Base-by-base conservation (phyloP, 1,140 invertebrate species). In the Dermatophagoides farinae region DNA sequence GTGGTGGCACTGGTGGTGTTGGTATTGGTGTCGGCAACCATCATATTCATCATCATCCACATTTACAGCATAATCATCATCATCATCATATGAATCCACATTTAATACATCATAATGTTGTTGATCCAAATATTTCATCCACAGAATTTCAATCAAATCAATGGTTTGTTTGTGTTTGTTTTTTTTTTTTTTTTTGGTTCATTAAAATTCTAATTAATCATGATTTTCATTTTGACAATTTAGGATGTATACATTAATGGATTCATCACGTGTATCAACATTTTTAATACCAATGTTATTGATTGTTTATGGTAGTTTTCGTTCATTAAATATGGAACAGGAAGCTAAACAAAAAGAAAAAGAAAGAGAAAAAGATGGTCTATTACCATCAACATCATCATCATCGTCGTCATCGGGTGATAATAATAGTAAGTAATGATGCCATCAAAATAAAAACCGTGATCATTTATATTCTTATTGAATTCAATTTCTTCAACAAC, bases 231-330 rank as follows among this genome's bases (percentile, higher is more conserved):
- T 41, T 9, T 12, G 6, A 37, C 39, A 16, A 12, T 54, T 8
- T 67, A 81, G 87, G 87, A 87, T 86, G 52, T 90, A 91, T 71
- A 86, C 87, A 68, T 86, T 95, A 69, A 88, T 96, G 82, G 91
- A 96, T 77, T 93, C 90, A 46, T 91, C 87, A 61, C 78, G 90
- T 67, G 85, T 97, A 50, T 95, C 90, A 50, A 96, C 91, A 65
- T 96, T 93, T 76, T 78, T 95, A 64, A 96, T 97, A 73, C 93
- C 90, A 60, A 95, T 97, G 77, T 78, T 96, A 66, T 79, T 97
- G 47, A 97, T 97, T 67, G 90, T 97, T 11, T 97, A 97, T 73
- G 91, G 91, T 67, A 93, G 89, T 73, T 82, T 81, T 70, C 76
- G 78, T 68, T 90, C 86, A 57, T 73, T 92, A 60, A 92, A 92